Base-by-base conservation (phyloP, 2,888 invertebrate species). In the Linnaemya tessellans region DNA sequence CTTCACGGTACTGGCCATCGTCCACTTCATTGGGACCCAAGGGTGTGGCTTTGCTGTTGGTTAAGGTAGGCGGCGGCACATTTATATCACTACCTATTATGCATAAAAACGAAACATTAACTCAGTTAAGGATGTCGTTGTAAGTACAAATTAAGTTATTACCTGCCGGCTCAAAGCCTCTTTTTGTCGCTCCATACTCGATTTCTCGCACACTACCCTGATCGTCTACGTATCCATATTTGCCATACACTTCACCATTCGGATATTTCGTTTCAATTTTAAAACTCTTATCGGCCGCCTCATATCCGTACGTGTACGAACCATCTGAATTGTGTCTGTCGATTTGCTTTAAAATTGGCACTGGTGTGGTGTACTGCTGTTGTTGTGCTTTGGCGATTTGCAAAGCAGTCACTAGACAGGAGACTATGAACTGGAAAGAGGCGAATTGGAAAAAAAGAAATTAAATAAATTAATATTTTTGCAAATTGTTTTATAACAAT, bases 171-270 rank as follows among this genome's bases (percentile, higher is more conserved):
- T 97, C 96, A 90, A 97, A 97, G 56, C 97, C 97, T 75, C 96
- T 93, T 89, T 95, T 94, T 79, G 96, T 96, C 0, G 97, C 97
- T 2, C 97, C 97, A 90, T 98, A 98, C 86, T 97, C 97, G 25
- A 97, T 95, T 92, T 97, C 97, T 77, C 97, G 94, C 25, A 94
- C 89, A 88, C 94, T 95, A 0, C 97, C 97, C 30, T 93, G 93
- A 89, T 96, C 96, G 88, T 97, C 97, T 0, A 97, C 94, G 91
- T 97, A 97, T n/a, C 97, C 97, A 89, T 97, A 97, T 91, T 97
- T 97, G 82, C 97, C 97, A 70, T 95, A 96, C 0, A 97, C 97
- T 89, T 97, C 97, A 0, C 97, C 97, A 62, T 94, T 95, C 0
- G 96, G 94, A 89, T 96, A 96, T 92, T 97, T 97, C 0, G 97